A percentile compares a stretch with the other conserved stretches of the same genome.
phyloP scores from a whole-genome alignment of 2,888 invertebrate genomes.

The Parelbella ahira region DNA sequence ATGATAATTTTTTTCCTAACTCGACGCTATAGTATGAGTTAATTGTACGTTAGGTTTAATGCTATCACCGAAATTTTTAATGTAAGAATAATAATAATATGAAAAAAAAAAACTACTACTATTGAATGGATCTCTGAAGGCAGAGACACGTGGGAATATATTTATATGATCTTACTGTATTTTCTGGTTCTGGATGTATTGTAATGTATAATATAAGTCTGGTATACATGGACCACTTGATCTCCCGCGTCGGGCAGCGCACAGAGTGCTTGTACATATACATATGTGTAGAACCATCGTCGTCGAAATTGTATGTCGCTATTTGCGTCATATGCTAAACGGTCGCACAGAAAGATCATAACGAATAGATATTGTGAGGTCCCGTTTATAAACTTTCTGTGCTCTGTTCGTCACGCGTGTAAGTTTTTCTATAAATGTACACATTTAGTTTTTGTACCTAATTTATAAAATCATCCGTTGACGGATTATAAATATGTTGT shows the following conservation, averaged over 20 bases:
- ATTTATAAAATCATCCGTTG: constrained; percentile 10
- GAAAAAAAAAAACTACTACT: constrained; percentile 14
- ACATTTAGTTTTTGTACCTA: constrained; percentile 16
- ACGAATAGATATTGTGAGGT: no score
- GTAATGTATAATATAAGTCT: constrained; percentile 22
- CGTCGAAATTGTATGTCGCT: no score
- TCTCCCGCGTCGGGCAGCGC: background rate
- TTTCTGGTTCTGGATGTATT: constrained; percentile 22
- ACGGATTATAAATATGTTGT: background rate
- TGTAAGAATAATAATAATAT: constrained; percentile 24
- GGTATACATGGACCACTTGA: constrained; percentile 17
- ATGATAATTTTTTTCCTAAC: constrained; percentile 25
- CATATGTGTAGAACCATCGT: no score
- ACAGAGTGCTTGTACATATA: no score
- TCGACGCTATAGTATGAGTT: constrained; percentile 24
- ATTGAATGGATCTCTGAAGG: constrained; percentile 23
- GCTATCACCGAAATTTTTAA: constrained; percentile 21
- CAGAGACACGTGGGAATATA: constrained; percentile 22
- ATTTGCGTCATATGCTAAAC: no score
- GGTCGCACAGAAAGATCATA: no score
- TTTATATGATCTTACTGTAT: constrained; percentile 25
- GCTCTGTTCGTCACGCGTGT: constrained; percentile 5
- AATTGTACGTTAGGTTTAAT: constrained; percentile 23
- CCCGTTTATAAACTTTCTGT: constrained; percentile 6
- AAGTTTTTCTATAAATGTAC: constrained; percentile 20